These are phyloP conservation scores for Amazonetta brasiliensis DNA, from an alignment of 2,797 vertebrate species.

Conservation along the genomic window DNA sequence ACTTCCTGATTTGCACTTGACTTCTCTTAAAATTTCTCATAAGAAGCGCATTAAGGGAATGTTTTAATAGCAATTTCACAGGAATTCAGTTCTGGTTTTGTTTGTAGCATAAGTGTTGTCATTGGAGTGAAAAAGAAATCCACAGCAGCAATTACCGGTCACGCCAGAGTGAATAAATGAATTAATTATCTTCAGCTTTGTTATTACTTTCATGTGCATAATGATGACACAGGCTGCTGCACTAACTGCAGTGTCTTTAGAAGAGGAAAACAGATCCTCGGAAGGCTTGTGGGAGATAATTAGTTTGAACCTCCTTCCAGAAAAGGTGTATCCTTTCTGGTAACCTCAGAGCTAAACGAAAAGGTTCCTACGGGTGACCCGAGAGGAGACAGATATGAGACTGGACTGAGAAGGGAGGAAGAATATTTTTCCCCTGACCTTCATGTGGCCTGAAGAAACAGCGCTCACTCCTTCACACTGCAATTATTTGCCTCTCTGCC, in stretches of 20 bases:
- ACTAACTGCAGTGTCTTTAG: background rate
- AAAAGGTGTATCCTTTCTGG: background rate
- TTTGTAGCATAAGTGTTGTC: background rate
- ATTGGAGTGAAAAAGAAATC: slow-evolving; percentile 35
- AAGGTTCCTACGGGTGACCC: background rate
- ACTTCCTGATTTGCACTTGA: background rate
- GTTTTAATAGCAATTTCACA: slow-evolving; percentile 38
- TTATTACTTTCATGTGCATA: background rate
- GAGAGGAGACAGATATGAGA: background rate
- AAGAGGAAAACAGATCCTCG: background rate
- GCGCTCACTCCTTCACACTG: fast-evolving
- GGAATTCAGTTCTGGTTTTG: slow-evolving; percentile 16
- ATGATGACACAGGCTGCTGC: background rate
- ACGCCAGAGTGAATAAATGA: slow-evolving; percentile 15
- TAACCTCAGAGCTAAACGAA: background rate
- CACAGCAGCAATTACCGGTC: slow-evolving; percentile 23
- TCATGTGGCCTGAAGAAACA: background rate
- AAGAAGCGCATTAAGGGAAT: background rate
- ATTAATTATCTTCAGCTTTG: slow-evolving; percentile 31
- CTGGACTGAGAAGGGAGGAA: background rate
- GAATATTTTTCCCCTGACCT: background rate
- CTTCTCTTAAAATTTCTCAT: background rate
- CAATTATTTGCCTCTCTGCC: background rate
- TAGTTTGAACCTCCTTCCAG: background rate
- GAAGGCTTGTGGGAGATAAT: background rate